Evolutionary conservation across 2,797 vertebrate species (phyloP).

Genomic region (Neosilurus hyrtlii): DNA sequence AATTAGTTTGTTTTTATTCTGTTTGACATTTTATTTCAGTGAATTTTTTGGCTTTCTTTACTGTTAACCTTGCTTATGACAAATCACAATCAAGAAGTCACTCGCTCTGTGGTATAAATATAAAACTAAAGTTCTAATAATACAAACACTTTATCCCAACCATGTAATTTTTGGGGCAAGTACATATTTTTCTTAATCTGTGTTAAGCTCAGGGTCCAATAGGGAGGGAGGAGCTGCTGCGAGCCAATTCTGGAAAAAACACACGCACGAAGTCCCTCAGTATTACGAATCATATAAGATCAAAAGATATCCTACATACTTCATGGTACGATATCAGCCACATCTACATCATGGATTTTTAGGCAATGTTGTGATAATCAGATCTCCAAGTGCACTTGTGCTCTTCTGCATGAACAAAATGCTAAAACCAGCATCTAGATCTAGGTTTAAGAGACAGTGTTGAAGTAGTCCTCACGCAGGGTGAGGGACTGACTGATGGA

Average conservation of each 20-base stretch:
- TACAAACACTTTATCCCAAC: not conserved
- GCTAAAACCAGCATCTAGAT: not conserved
- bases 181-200: not conserved
- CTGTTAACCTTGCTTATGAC: too few relatives aligned
- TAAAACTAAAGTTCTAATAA: not conserved
- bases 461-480: not conserved
- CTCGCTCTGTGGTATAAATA: not conserved
- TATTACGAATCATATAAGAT: slow-evolving; percentile 35
- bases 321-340: slow-evolving; percentile 21
- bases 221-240: slow-evolving; percentile 48
- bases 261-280: slow-evolving; percentile 52
- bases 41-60: too few relatives aligned
- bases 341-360: not conserved
- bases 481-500: slow-evolving; percentile 14
- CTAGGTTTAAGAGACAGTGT: not conserved
- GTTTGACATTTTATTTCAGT: too few relatives aligned
- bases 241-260: slow-evolving; percentile 52
- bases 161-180: not conserved
- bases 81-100: not conserved
- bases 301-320: slow-evolving; percentile 53
- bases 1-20: too few relatives aligned
- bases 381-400: not conserved
- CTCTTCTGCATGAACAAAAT: not conserved
- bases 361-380: not conserved
- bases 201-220: slow-evolving; percentile 49